These are phyloP conservation scores for Alcedo quadribrachys DNA, from an alignment of 2,797 vertebrate genomes.

Conservation along the genomic window DNA sequence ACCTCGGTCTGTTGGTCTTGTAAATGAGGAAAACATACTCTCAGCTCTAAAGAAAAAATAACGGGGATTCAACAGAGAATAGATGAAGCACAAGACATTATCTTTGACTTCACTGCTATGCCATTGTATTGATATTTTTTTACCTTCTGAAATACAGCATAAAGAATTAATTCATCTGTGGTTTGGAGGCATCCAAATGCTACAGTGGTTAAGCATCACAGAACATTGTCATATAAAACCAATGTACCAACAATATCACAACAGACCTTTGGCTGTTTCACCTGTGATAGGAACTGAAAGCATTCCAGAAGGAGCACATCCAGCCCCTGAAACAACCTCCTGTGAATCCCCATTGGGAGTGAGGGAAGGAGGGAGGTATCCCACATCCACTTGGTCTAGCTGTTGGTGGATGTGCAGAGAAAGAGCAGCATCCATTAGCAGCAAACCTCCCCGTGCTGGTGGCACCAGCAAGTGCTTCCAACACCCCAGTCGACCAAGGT, in stretches of 20 bases:
- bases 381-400: neutral
- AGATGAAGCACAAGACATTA: neutral
- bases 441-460: fast-evolving
- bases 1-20: neutral
- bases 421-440: neutral
- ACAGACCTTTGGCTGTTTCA: neutral
- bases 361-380: neutral
- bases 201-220: neutral
- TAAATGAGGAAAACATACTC: neutral
- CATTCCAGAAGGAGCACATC: neutral
- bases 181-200: neutral
- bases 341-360: neutral
- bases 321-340: neutral
- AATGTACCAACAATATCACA: neutral
- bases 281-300: fast-evolving
- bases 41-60: neutral
- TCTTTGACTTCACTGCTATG: neutral
- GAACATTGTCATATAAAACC: neutral
- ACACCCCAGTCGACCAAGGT: fast-evolving
- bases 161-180: neutral
- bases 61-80: neutral
- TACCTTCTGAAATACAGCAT: neutral
- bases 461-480: neutral
- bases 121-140: neutral
- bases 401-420: neutral